Percentiles rank a stretch among this genome's conserved stretches.
Evolutionary conservation across 1,140 invertebrate genomes (phyloP).

Genomic region (Brachionus koreanus): DNA sequence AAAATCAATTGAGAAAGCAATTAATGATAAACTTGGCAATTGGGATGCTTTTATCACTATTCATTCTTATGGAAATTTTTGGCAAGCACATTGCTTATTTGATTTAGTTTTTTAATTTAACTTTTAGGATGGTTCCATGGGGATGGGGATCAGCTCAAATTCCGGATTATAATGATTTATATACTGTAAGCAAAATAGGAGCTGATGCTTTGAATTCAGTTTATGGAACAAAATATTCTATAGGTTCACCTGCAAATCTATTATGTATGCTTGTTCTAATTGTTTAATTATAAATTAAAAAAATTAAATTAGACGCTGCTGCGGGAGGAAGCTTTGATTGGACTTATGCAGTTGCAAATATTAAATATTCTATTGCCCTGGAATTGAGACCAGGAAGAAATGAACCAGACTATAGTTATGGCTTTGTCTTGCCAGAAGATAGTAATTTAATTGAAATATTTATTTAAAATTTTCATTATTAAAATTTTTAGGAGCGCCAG

Average conservation of each 20-base stretch:
- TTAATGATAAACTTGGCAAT: not conserved
- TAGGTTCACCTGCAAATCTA: slow-evolving; percentile 22
- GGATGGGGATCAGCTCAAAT: not conserved
- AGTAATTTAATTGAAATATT: not conserved
- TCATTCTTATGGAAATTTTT: slow-evolving; percentile 35
- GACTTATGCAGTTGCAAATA: slow-evolving; percentile 45
- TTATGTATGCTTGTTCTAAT: not conserved
- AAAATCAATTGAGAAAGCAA: slow-evolving; percentile 15
- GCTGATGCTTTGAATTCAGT: slow-evolving; percentile 18
- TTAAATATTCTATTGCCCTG: slow-evolving; percentile 48
- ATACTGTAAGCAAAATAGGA: not conserved
- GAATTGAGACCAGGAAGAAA: slow-evolving; percentile 45
- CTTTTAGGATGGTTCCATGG: slow-evolving; percentile 30
- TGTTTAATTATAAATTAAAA: not conserved
- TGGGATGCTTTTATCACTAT: slow-evolving; percentile 41
- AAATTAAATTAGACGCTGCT: not conserved
- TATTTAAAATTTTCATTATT: not conserved
- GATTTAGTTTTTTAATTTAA: not conserved
- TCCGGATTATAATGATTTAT: slow-evolving; percentile 28
- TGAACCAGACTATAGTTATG: slow-evolving; percentile 11
- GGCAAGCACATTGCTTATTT: not conserved
- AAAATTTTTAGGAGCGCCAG: not conserved
- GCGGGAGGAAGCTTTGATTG: slow-evolving; percentile 48
- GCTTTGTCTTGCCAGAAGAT: slow-evolving; percentile 36
- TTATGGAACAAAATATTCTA: slow-evolving; percentile 25